phyloP scores from a whole-genome alignment of 2,797 vertebrate genomes.

The Echiichthys vipera region DNA sequence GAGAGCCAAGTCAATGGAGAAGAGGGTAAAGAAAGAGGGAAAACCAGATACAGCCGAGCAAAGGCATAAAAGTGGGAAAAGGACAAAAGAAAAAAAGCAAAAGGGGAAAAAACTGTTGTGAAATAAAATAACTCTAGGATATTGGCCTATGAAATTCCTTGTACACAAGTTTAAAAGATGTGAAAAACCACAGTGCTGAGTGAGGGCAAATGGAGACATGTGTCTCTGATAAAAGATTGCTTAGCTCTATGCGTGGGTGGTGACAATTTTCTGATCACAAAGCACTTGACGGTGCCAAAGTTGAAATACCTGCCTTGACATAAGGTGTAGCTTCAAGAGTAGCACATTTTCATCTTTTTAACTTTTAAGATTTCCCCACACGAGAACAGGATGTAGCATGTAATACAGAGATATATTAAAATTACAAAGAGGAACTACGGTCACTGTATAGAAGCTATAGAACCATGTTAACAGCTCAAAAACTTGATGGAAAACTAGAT shows the following conservation, averaged over 20 bases:
- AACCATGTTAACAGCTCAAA: neutral
- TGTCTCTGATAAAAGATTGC: slow-evolving; percentile 35
- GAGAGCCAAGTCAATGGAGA: slow-evolving; percentile 60
- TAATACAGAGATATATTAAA: neutral
- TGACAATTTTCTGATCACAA: slow-evolving; percentile 51
- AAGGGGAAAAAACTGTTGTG: slow-evolving; percentile 40
- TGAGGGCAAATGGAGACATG: slow-evolving; percentile 33
- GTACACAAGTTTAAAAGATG: slow-evolving; percentile 43
- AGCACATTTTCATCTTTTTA: slow-evolving; percentile 19
- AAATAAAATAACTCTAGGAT: slow-evolving; percentile 62
- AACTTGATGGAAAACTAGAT: neutral
- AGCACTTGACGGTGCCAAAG: slow-evolving; percentile 35
- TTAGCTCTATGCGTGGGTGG: slow-evolving; percentile 22
- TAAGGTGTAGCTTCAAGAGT: slow-evolving; percentile 9
- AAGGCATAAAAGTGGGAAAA: slow-evolving; percentile 11
- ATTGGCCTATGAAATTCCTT: slow-evolving; percentile 49
- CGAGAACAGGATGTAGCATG: neutral
- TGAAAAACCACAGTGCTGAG: slow-evolving; percentile 20
- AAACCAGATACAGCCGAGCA: slow-evolving; percentile 34
- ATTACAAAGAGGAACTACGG: neutral
- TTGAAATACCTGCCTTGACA: slow-evolving; percentile 37
- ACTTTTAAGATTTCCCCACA: neutral
- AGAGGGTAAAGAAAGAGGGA: slow-evolving; percentile 53
- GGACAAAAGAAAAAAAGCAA: slow-evolving; percentile 29
- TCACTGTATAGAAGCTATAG: neutral